A percentile compares a stretch with the other conserved stretches of the same genome.
Conservation (phyloP, 1,140 invertebrate genomes). For the Drosophila orena region DNA sequence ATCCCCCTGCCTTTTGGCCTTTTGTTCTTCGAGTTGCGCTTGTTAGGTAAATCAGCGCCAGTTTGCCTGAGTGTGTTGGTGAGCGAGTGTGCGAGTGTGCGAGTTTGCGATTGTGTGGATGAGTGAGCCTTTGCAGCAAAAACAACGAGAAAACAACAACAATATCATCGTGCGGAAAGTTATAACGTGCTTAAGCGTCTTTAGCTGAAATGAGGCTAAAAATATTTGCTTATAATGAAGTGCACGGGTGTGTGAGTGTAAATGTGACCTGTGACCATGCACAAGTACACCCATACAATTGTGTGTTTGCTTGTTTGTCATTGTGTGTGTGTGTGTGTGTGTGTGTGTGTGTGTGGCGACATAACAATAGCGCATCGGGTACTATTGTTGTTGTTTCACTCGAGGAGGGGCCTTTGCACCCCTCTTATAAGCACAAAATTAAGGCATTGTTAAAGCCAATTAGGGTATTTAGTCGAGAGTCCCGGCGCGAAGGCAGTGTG, state of each 20-base stretch:
- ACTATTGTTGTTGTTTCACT: constrained; percentile 41
- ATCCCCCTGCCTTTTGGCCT: constrained; percentile 49
- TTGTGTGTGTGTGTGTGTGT: constrained; percentile 22
- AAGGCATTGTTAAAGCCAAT: constrained; percentile 77
- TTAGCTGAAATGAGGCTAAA: constrained; percentile 81
- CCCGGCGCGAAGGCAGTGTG: constrained; percentile 21
- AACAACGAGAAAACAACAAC: constrained; percentile 45
- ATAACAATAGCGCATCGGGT: constrained; percentile 69
- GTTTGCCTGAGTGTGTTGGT: constrained; percentile 16
- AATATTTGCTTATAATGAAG: constrained; percentile 77
- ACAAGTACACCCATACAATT: constrained; percentile 19
- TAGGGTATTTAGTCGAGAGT: constrained; percentile 69
- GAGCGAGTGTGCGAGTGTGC: constrained; percentile 7
- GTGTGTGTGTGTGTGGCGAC: constrained; percentile 34
- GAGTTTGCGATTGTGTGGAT: constrained; percentile 8
- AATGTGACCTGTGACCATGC: constrained; percentile 57
- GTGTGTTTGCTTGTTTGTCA: constrained; percentile 17
- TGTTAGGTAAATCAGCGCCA: constrained; percentile 80
- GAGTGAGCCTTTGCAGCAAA: constrained; percentile 22
- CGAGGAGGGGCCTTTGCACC: constrained; percentile 28
- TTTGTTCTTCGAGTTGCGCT: constrained; percentile 67
- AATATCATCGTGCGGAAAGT: constrained; percentile 51
- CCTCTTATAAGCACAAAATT: constrained; percentile 59
- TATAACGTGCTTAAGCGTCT: constrained; percentile 82
- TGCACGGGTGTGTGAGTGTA: constrained; percentile 51